Evolutionary conservation across 2,888 invertebrate genomes (phyloP).

Genomic region (Girardia tigrina): DNA sequence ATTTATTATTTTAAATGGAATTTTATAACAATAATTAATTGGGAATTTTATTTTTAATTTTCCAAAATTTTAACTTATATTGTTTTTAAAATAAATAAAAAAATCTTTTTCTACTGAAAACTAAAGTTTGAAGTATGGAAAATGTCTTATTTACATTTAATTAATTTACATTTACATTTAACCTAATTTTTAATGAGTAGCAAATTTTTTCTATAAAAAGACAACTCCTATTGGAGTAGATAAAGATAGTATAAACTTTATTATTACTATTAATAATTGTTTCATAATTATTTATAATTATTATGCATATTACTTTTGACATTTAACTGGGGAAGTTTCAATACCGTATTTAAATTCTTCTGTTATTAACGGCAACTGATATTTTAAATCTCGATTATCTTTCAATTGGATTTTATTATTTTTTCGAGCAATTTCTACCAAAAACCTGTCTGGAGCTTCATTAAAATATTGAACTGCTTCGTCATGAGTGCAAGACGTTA

Average conservation of each 20-base stretch:
- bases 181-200: too few species aligned
- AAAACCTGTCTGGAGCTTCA: conserved; percentile 5
- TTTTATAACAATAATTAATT: too few species aligned
- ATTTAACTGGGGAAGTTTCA: background rate
- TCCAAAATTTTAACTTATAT: too few species aligned
- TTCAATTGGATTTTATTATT: background rate
- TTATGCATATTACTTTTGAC: background rate
- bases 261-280: background rate
- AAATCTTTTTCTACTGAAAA: too few species aligned
- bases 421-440: background rate
- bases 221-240: too few species aligned
- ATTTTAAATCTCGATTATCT: background rate
- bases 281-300: background rate
- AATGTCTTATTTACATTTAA: too few species aligned
- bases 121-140: too few species aligned
- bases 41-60: too few species aligned
- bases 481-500: background rate
- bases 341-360: background rate
- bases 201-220: too few species aligned
- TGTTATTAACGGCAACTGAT: conserved; percentile 8
- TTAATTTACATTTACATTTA: too few species aligned
- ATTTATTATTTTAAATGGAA: too few species aligned
- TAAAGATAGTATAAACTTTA: background rate
- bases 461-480: conserved; percentile 12
- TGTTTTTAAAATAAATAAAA: too few species aligned